Conservation (phyloP, 2,888 invertebrate genomes). For the Acrocera orbiculus region DNA sequence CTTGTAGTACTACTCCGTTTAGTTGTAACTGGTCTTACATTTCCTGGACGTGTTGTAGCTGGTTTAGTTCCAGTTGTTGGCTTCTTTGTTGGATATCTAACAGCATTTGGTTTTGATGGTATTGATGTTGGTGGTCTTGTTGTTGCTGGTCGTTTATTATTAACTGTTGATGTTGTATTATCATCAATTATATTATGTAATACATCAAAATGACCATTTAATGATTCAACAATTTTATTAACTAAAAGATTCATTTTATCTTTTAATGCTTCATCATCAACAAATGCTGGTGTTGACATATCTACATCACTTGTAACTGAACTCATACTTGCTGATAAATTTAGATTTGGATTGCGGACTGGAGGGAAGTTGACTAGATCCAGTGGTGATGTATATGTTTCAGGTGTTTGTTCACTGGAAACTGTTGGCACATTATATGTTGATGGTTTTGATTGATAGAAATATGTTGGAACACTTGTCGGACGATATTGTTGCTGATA, state of each 20-base stretch:
- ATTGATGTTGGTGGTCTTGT: constrained; percentile 11
- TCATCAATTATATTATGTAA: constrained; percentile 58
- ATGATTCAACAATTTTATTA: constrained; percentile 63
- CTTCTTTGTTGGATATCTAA: constrained; percentile 9
- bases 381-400: constrained; percentile 48
- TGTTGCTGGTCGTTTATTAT: constrained; percentile 4
- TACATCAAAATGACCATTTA: constrained; percentile 68
- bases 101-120: constrained; percentile 14
- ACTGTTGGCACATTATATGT: constrained; percentile 24
- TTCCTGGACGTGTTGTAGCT: constrained; percentile 33
- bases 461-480: too few species aligned
- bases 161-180: constrained; percentile 15
- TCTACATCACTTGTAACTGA: constrained; percentile 41
- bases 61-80: constrained; percentile 14
- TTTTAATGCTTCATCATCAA: constrained; percentile 56
- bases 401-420: constrained; percentile 27
- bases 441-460: too few species aligned
- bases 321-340: constrained; percentile 40
- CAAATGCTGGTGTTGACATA: constrained; percentile 58
- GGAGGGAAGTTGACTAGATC: constrained; percentile 69
- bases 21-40: constrained; percentile 26
- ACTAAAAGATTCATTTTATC: constrained; percentile 69
- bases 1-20: constrained; percentile 21
- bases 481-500: too few species aligned
- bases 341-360: constrained; percentile 65